Percentiles rank a stretch among this genome's conserved stretches.
Conservation (phyloP, 2,888 invertebrate species). For the Nasonovia ribisnigri region DNA sequence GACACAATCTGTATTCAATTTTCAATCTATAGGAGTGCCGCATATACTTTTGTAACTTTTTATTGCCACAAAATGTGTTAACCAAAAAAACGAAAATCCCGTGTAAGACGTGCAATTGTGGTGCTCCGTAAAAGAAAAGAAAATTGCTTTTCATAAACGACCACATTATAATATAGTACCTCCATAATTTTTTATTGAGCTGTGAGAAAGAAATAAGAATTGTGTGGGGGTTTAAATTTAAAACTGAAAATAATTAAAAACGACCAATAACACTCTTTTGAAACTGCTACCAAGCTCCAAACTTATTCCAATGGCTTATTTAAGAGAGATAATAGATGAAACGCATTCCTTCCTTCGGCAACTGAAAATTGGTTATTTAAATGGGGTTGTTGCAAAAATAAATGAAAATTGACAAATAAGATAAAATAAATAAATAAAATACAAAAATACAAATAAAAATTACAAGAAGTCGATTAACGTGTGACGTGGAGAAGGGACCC, state of each 20-base stretch:
- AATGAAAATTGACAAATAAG: background rate
- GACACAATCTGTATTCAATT: background rate
- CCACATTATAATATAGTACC: background rate
- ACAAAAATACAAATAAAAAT: background rate
- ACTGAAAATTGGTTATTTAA: background rate
- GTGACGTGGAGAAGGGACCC: background rate
- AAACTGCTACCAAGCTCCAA: background rate
- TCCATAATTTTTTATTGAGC: background rate
- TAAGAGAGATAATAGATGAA: background rate
- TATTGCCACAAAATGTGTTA: background rate
- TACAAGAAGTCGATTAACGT: background rate
- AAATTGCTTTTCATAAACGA: background rate
- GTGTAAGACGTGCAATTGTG: background rate
- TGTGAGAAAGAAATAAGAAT: background rate
- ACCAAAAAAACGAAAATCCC: background rate
- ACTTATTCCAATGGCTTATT: background rate
- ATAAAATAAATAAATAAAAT: background rate
- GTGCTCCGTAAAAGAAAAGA: background rate
- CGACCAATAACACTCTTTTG: background rate
- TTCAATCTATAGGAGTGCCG: background rate
- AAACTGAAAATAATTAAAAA: conserved; percentile 1
- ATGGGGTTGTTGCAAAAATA: background rate
- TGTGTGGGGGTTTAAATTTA: background rate
- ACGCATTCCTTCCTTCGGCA: no score
- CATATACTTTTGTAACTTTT: background rate